These are phyloP conservation scores for Subanguina moxae DNA, from an alignment of 1,140 invertebrate genomes.

Conservation along the genomic window DNA sequence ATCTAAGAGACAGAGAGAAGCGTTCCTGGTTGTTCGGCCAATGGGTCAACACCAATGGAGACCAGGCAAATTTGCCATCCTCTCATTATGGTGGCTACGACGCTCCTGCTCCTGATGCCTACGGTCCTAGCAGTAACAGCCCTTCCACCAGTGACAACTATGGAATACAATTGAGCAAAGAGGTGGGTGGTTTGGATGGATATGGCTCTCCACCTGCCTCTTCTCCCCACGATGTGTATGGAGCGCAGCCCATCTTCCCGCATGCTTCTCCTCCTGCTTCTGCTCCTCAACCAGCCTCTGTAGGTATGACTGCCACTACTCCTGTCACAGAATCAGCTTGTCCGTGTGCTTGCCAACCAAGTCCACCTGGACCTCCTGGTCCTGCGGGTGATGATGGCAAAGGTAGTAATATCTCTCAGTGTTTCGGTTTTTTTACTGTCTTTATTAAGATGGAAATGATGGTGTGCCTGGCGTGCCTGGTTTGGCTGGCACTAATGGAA, in stretches of 20 bases:
- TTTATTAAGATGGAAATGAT: slow-evolving; percentile 9
- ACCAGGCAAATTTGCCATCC: background rate
- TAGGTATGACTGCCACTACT: background rate
- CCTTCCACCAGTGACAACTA: slow-evolving; percentile 13
- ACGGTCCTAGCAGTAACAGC: background rate
- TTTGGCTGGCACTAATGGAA: slow-evolving; percentile 27
- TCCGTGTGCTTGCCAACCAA: slow-evolving; percentile 22
- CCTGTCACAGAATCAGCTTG: background rate
- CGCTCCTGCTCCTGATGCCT: background rate
- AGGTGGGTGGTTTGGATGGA: background rate
- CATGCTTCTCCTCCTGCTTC: slow-evolving; percentile 19
- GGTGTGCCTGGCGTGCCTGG: slow-evolving; percentile 31
- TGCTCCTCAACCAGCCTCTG: slow-evolving; percentile 12
- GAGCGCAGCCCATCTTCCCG: background rate
- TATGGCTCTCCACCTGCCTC: slow-evolving; percentile 16
- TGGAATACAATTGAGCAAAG: background rate
- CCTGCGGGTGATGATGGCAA: slow-evolving; percentile 5
- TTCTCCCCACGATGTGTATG: slow-evolving; percentile 13
- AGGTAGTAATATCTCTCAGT: background rate
- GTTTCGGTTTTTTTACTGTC: background rate
- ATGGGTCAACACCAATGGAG: slow-evolving; percentile 15
- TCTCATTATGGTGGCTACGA: slow-evolving; percentile 25
- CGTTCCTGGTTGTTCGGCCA: slow-evolving; percentile 33
- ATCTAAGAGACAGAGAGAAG: slow-evolving; percentile 15
- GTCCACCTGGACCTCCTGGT: slow-evolving; percentile 14